Base-by-base conservation (phyloP, 2,888 invertebrate genomes). In the Noctua comes region DNA sequence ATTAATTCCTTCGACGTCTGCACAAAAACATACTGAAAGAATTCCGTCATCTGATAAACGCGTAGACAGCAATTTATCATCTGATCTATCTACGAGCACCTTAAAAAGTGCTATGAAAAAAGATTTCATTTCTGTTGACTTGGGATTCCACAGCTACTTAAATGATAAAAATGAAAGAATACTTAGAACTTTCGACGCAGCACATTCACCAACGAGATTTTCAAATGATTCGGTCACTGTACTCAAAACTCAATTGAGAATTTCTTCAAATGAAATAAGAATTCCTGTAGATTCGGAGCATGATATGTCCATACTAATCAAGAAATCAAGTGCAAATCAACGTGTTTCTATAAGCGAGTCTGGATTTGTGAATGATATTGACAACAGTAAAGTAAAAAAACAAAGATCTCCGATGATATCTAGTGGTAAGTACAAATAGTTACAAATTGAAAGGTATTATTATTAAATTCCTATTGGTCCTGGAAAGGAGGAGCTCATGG, bases 61-160 rank as follows among this genome's bases (percentile, higher is more conserved):
- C 54, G 36, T n/a, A 51, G 40, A 51, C 6, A 62, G 66, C 31
- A n/a, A 64, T 43, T 64, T 71, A 66, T 54, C 77, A 21, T 68
- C 68, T 16, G 36, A 68, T 69, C 71, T 70, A 48, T 86, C 82
- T n/a, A 77, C 62, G 0, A 79, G 68, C 18, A 79, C 76, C 24
- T 51, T 84, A 54, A 86, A 79, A 82, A 82, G 73, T 70, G 72
- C 70, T n/a, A 31, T 74, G 54, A 79, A 85, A 54, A 77, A 70
- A 48, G 77, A 77, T 46, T 66, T 70, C 43, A 75, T 89, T 72
- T 78, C 81, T 68, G 40, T 95, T 27, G 91, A 95, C 72, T 84
- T 96, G 69, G 93, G 91, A 73, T 93, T 96, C 80, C 93, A 93
- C 76, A 92, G 90, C 31, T 93, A 92, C 65, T 2, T 87, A 11